These are phyloP conservation scores for Raphicerus campestris DNA, from an alignment of 2,113 vertebrate genomes.

Conservation along the genomic window DNA sequence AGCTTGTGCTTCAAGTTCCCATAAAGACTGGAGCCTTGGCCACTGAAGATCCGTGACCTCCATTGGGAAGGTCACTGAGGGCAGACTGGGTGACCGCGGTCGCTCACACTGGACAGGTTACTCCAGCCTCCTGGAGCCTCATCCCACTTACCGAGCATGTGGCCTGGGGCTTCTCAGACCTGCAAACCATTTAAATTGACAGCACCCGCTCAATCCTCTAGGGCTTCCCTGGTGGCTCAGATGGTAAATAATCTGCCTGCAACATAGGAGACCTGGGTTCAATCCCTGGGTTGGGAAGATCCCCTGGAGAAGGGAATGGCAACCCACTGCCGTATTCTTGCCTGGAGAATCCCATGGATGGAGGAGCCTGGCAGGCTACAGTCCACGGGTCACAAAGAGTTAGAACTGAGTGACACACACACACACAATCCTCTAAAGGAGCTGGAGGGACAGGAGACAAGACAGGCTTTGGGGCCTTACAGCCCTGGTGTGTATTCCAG, in stretches of 20 bases:
- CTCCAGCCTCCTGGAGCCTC: neutral
- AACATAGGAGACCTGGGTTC: neutral
- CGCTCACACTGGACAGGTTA: neutral
- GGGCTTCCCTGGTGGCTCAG: neutral
- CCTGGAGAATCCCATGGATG: neutral
- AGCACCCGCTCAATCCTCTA: neutral
- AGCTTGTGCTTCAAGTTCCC: neutral
- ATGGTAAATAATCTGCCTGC: neutral
- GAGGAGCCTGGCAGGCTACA: neutral
- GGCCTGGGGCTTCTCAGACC: neutral
- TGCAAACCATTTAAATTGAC: neutral
- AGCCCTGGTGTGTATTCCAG: neutral
- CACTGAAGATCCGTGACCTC: neutral
- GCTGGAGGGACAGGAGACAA: neutral
- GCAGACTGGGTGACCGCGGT: neutral
- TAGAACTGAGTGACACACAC: neutral
- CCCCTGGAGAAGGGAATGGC: neutral
- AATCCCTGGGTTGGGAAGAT: neutral
- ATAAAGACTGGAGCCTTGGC: neutral
- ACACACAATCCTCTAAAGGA: neutral
- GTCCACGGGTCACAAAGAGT: neutral
- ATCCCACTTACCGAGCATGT: neutral
- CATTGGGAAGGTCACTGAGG: neutral
- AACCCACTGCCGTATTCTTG: neutral
- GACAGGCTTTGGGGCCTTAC: neutral